Base-by-base conservation (phyloP, 1,140 invertebrate species). In the Diorhabda sublineata region DNA sequence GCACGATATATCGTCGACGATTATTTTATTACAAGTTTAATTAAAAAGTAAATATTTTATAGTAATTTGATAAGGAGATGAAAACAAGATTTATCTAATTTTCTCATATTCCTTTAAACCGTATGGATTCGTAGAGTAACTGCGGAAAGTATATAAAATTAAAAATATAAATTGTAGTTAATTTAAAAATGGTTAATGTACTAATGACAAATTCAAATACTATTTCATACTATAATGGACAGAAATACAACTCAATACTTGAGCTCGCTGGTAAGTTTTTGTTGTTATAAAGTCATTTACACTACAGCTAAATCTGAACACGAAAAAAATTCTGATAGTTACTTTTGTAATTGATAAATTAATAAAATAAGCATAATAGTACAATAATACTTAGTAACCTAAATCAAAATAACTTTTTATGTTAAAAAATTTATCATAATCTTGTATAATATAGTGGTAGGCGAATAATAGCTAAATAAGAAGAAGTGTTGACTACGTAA, bases 191-290 rank as follows among this genome's bases (percentile, higher is more conserved):
- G 5, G 45, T 52, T 5, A 52, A 52, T 6, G 8, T 52, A 9
- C 8, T 52, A 72, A 61, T 61, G 67, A 43, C 60, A 70, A 71
- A 65, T 7, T 72, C 68, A 73, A 76, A 44, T 67, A 71, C 68
- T 44, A 71, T 58, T 56, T 71, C 67, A 56, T 71, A 45, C 52
- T 66, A 66, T 56, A 66, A 66, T 66, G 64, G 64, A n/a, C 52
- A 66, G 41, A 66, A 58, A 66, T 66, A 66, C 56, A 66, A 47
- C n/a, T 66, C 64, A 7, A 52, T 66, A 52, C 64, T 43, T 41
- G 41, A 42, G 41, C 52, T 66, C 3, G 4, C 57, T 44, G 57
- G 64, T 66, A 58, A 66, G 64, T 58, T 26, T 65, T 47, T 42
- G 4, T 42, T 42, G 4, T 64, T 44, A 45, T 3, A 64, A 8